Evolutionary conservation across 2,113 vertebrate species (phyloP).

Genomic region (Channa maculata): DNA sequence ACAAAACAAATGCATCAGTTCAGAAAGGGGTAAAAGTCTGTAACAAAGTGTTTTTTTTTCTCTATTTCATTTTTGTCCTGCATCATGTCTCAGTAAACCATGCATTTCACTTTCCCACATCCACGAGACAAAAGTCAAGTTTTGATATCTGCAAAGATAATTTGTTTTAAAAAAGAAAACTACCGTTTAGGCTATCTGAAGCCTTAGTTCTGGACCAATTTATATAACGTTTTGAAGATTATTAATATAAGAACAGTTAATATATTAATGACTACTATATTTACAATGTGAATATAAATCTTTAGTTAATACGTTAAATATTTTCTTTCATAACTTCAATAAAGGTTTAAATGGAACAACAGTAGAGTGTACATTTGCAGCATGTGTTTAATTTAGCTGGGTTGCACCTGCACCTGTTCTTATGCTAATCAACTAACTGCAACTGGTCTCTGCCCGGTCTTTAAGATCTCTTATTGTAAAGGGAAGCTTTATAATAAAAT

Average conservation of each 20-base stretch:
- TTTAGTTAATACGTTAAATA: constrained; percentile 86
- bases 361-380: constrained; percentile 74
- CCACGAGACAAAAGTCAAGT: constrained; percentile 51
- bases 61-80: constrained; percentile 56
- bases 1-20: constrained; percentile 49
- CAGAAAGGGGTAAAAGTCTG: constrained; percentile 50
- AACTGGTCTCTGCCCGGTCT: constrained; percentile 48
- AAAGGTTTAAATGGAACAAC: constrained; percentile 78
- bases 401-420: constrained; percentile 57
- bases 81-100: constrained; percentile 59
- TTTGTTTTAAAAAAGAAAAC: constrained; percentile 34
- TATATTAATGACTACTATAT: constrained; percentile 87
- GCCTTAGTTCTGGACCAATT: constrained; percentile 71
- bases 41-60: constrained; percentile 65
- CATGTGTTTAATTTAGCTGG: constrained; percentile 58
- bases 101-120: constrained; percentile 57
- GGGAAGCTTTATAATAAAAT: constrained; percentile 69
- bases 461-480: constrained; percentile 55
- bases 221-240: constrained; percentile 80
- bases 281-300: constrained; percentile 86
- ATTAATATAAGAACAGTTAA: constrained; percentile 81
- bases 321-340: constrained; percentile 75
- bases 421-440: constrained; percentile 52
- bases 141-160: constrained; percentile 53
- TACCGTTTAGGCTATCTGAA: constrained; percentile 42